Evolutionary conservation across 1,140 invertebrate genomes (phyloP), one percentile per base, ranked within the genome.

Genomic region (Sminthurides bifidus): DNA sequence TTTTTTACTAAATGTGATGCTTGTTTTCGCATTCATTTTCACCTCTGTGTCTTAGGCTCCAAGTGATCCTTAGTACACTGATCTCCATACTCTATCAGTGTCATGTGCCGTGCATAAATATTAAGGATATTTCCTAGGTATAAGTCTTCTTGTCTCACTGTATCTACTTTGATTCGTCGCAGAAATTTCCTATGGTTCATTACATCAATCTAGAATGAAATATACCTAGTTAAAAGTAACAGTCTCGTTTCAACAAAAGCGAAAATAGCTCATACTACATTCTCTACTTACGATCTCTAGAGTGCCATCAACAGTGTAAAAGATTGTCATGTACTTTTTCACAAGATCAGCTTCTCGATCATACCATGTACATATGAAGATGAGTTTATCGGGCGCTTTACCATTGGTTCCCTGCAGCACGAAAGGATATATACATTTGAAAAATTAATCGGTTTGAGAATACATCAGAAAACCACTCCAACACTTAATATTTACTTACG

Each of bases 351-450:
- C 79, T 64, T 83, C 76, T 61, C 79, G 76, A 65, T 90, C 86
- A 66, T 81, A 86, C 87, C 87, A 92, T 71, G 90, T 85, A 19
- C 81, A 81, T 59, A 81, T 73, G 73, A 90, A 89, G 2, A 62
- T 60, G 2, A 65, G 33, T 35, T 59, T 64, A 10, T 60, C 56
- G 5, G 62, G 62, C 23, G 48, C 30, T 3, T 35, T 33, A n/a
- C n/a, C n/a, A n/a, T n/a, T n/a, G n/a, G n/a, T n/a, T n/a, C n/a
- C n/a, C n/a, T n/a, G n/a, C n/a, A n/a, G n/a, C n/a, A n/a, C n/a
- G n/a, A n/a, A n/a, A n/a, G n/a, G n/a, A n/a, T n/a, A n/a, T n/a
- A n/a, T n/a, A n/a, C n/a, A n/a, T n/a, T n/a, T n/a, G n/a, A n/a
- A n/a, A n/a, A n/a, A n/a, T n/a, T n/a, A n/a, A n/a, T n/a, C n/a